These are phyloP conservation scores for Taenaris catops DNA, from an alignment of 2,888 invertebrate species.

Conservation along the genomic window DNA sequence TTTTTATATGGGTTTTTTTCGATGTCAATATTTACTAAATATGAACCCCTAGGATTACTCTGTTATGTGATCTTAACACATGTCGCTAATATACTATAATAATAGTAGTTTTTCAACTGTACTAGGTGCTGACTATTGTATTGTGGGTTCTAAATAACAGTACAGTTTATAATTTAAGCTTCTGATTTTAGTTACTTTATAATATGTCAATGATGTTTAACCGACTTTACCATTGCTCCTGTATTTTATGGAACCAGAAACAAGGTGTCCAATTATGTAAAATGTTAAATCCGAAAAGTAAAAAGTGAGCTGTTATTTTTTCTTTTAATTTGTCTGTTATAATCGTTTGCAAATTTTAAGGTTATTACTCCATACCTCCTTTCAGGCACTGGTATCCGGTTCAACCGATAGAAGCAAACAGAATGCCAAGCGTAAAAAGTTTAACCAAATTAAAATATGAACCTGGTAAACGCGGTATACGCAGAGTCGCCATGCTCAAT, in stretches of 20 bases:
- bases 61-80: no score
- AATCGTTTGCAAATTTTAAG: no score
- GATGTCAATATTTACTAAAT: no score
- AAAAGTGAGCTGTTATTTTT: conserved; percentile 40
- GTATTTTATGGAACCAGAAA: conserved; percentile 46
- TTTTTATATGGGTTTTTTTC: no score
- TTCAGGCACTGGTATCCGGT: conserved; percentile 57
- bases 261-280: conserved; percentile 59
- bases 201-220: conserved; percentile 30
- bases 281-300: conserved; percentile 58
- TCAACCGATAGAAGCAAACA: conserved; percentile 30
- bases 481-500: conserved; percentile 84
- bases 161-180: no score
- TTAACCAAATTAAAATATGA: conserved; percentile 65
- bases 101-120: no score
- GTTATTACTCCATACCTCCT: no score
- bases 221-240: conserved; percentile 51
- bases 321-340: no score
- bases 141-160: no score
- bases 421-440: conserved; percentile 54
- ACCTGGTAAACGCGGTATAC: conserved; percentile 72
- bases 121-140: no score
- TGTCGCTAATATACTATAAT: no score
- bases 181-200: background rate
- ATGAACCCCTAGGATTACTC: no score